phyloP scores from a whole-genome alignment of 64 coral and sea anemone genomes.

The Dendrophyllia cribrosa region DNA sequence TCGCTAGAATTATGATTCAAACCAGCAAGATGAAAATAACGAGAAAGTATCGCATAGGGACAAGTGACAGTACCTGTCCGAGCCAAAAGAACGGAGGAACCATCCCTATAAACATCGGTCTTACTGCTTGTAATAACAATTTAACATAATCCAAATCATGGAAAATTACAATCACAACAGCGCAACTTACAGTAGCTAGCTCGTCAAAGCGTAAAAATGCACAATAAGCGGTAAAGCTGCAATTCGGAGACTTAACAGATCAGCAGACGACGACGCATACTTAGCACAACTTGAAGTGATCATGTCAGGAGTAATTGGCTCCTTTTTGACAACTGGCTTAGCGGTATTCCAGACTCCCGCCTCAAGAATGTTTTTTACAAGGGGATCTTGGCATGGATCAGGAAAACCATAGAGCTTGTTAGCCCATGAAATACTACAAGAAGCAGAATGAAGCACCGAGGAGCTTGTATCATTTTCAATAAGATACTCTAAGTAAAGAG shows the following conservation, averaged over 20 bases:
- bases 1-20: not conserved
- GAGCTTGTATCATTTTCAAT: no score
- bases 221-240: conserved; percentile 41
- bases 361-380: conserved; percentile 41
- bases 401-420: conserved; percentile 22
- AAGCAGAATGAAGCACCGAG: no score
- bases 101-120: conserved; percentile 57
- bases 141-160: not conserved
- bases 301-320: conserved; percentile 32
- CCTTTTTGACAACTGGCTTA: conserved; percentile 49
- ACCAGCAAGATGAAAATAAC: conserved; percentile 12
- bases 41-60: not conserved
- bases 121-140: conserved; percentile 33
- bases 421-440: no score
- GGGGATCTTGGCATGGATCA: not conserved
- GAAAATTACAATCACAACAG: not conserved
- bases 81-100: conserved; percentile 33
- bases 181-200: not conserved
- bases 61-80: conserved; percentile 2
- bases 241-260: conserved; percentile 19
- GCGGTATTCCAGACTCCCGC: not conserved
- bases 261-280: not conserved
- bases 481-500: no score
- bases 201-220: conserved; percentile 8
- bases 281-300: conserved; percentile 1